Evolutionary conservation across 2,888 invertebrate species (phyloP), one percentile per base, ranked within the genome.

Genomic region (Hirtodrosophila cameraria): DNA sequence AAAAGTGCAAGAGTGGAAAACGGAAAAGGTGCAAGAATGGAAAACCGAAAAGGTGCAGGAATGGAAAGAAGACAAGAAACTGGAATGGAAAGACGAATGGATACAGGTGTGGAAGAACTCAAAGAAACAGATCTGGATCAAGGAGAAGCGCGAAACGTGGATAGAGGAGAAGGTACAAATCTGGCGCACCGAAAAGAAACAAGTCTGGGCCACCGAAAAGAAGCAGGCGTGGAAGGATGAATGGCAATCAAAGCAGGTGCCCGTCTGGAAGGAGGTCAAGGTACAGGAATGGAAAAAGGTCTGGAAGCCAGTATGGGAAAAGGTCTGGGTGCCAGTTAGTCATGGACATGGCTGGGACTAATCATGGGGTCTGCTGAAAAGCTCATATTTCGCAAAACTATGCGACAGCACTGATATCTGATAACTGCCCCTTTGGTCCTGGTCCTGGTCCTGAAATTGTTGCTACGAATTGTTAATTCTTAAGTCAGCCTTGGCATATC

Each of bases 271-370:
- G 65, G 90, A 90, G 62, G 87, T 93, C 62, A 93, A 93, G 86
- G 92, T 93, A 25, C 95, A 95, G 35, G 94, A 94, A 41, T 95
- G 95, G 94, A 95, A 96, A 85, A 95, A 96, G 89, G 95, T 96
- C 59, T 95, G 94, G 94, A 95, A 94, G 85, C 96, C 96, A 5
- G 95, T 96, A 0, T 95, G 96, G 93, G 94, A 96, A 82, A 95
- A 95, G 62, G 95, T 96, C 71, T 96, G 96, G 96, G 96, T 96
- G 90, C 95, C 94, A 8, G 91, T 93, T 35, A 84, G 86, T 60
- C 88, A 88, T 8, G 48, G 68, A 27, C 88, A 89, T 71, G 91
- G 91, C 38, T 90, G 91, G 90, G 90, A 90, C 57, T 90, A 86
- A 86, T 28, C 13, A 2, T 13, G 0, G 7, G 12, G 8, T 15